Conservation (phyloP, 2,888 invertebrate species). For the Acrobasis suavella region DNA sequence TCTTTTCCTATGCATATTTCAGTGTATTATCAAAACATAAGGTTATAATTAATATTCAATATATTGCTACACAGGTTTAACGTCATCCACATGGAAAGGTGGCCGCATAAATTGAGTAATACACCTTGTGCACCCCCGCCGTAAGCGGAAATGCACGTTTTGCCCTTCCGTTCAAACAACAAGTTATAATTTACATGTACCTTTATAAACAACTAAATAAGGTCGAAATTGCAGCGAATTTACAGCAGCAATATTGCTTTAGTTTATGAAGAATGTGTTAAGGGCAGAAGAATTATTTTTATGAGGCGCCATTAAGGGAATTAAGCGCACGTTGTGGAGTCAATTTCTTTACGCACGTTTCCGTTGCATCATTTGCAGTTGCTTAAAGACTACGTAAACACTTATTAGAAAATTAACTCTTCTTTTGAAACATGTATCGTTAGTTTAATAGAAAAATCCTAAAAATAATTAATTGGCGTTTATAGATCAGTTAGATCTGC, state of each 20-base stretch:
- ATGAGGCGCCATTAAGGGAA: slow-evolving; percentile 11
- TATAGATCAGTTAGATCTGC: too few relatives aligned
- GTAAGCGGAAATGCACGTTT: slow-evolving; percentile 9
- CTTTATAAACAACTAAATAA: too few relatives aligned
- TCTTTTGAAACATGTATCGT: too few relatives aligned
- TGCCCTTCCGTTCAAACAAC: not conserved
- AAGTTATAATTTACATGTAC: too few relatives aligned
- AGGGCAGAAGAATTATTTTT: slow-evolving; percentile 17
- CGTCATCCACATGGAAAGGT: slow-evolving; percentile 2
- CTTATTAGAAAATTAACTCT: not conserved
- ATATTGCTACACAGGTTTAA: not conserved
- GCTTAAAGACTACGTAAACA: not conserved
- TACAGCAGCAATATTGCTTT: too few relatives aligned
- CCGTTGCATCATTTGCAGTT: not conserved
- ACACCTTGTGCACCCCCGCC: slow-evolving; percentile 13
- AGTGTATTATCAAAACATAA: too few relatives aligned
- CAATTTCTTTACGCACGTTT: slow-evolving; percentile 1
- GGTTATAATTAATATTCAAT: too few relatives aligned
- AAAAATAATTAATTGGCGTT: too few relatives aligned
- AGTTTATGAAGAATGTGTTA: slow-evolving; percentile 6
- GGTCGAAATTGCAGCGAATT: too few relatives aligned
- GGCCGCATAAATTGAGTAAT: slow-evolving; percentile 1
- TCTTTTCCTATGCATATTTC: too few relatives aligned
- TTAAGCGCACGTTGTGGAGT: slow-evolving; percentile 1
- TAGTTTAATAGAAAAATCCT: too few relatives aligned